Evolutionary conservation across 23 tunicate genomes (phyloP), one percentile per base, ranked within the genome.

Genomic region (Styela clava): DNA sequence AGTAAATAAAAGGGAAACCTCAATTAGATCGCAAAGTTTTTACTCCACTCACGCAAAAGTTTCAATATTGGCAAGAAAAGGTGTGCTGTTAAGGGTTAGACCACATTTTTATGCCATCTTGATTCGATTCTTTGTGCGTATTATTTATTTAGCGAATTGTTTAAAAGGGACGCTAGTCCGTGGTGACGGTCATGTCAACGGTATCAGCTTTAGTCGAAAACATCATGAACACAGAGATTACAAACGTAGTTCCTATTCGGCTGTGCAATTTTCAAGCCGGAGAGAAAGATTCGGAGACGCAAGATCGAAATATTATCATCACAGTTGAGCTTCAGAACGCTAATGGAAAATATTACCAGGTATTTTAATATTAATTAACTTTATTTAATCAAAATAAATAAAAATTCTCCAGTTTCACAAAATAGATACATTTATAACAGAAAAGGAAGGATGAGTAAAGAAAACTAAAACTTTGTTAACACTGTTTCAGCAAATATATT

Each of bases 151-250:
- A 44, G 56, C 56, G 56, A 44, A 44, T 44, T 44, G 56, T 44
- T 7, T 44, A 12, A 7, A 12, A 7, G 56, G 56, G 56, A 44
- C 56, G 56, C 56, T 44, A 44, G 56, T 44, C 56, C 56, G 56
- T 44, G 12, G 56, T 44, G 56, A 44, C 56, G 56, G 56, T 44
- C 56, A 71, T 71, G 77, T 71, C 35, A 34, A 35, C 77, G 3
- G 24, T 71, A 3, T 33, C 35, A 20, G 29, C 32, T 18, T 16
- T 71, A 34, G 29, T 71, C 23, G 77, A 34, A 34, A 71, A 71
- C 77, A 34, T 71, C 77, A 71, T 71, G 77, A 71, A 71, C 77
- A 34, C 35, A 18, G 77, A 35, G 29, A 34, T 71, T 28, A 34
- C 77, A n/a, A 71, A 71, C 77, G 34, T 34, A 3, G 77, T 71